Base-by-base conservation (phyloP, 2,888 invertebrate species). In the Melanostoma scalare region DNA sequence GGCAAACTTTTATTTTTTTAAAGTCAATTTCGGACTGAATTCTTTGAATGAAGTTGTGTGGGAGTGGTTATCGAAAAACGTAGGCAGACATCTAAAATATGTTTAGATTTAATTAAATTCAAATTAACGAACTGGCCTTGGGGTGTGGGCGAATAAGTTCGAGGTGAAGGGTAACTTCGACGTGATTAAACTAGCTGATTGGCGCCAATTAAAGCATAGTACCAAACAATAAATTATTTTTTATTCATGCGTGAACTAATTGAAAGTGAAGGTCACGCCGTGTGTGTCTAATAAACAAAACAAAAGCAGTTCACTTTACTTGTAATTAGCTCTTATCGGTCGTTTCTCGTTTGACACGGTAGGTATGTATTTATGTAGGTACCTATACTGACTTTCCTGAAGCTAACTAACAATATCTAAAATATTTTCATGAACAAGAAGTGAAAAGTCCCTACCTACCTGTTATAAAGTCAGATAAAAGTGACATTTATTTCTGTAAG, bases 51-150 rank as follows among this genome's bases (percentile, higher is more conserved):
- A 20, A 20, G 20, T 20, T 58, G 73, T 42, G 53, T 53, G 55
- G 69, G 31, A 8, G 46, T 44, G 4, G 3, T 33, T 30, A 35
- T 48, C n/a, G 6, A 3, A 61, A 35, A 4, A 20, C 20, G 20
- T 20, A 20, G 20, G 20, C 20, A 20, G 20, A 20, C 20, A 20
- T 20, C 20, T 20, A n/a, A n/a, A 40, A 44, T 40, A 40, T 33
- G 46, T 60, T 38, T 33, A 20, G 20, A 53, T 71, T 65, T 52
- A 71, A 75, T 75, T 58, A 50, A 40, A 40, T 61, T 61, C n/a
- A 46, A 61, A 31, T 73, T 40, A 68, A 8, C 35, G n/a, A 5
- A 52, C 4, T 72, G 65, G 6, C 65, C 63, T 72, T 65, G 71
- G 8, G 30, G 30, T 20, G 35, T 30, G 35, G 42, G 36, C 9